Conservation (phyloP, 2,113 vertebrate genomes). For the Amphiprion percula region DNA sequence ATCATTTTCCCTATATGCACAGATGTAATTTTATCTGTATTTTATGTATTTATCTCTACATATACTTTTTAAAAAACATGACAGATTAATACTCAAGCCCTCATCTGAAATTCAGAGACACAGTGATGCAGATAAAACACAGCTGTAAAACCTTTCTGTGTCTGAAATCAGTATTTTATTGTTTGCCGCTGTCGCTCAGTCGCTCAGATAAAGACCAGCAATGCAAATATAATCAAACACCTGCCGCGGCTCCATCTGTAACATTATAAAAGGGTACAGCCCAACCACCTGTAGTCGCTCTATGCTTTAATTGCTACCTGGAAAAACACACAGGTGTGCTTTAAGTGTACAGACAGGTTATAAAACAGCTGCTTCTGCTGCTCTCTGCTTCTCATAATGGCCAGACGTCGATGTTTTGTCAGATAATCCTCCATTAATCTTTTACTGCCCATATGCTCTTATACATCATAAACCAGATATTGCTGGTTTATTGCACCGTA, state of each 20-base stretch:
- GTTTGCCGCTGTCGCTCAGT: neutral
- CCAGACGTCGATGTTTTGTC: conserved; percentile 44
- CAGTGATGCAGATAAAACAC: neutral
- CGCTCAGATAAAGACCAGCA: conserved; percentile 21
- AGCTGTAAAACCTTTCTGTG: conserved; percentile 17
- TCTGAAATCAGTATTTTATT: neutral
- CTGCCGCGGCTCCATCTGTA: conserved; percentile 53
- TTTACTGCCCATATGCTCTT: conserved; percentile 48
- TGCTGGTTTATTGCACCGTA: conserved; percentile 17
- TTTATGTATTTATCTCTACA: too few species aligned
- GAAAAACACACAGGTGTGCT: conserved; percentile 64
- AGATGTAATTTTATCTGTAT: too few species aligned
- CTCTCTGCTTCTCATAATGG: conserved; percentile 44
- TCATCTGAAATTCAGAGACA: too few species aligned
- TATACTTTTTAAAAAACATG: too few species aligned
- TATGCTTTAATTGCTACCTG: conserved; percentile 60
- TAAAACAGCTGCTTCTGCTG: conserved; percentile 65
- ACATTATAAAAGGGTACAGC: conserved; percentile 19
- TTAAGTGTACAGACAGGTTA: conserved; percentile 33
- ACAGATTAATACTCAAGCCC: too few species aligned
- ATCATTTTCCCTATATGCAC: too few species aligned
- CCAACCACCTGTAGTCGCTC: conserved; percentile 1
- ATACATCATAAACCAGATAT: conserved; percentile 9
- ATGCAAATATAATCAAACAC: conserved; percentile 66
- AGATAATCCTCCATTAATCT: conserved; percentile 43